Base-by-base conservation (phyloP, 2,797 vertebrate species). In the Eptatretus atami region DNA sequence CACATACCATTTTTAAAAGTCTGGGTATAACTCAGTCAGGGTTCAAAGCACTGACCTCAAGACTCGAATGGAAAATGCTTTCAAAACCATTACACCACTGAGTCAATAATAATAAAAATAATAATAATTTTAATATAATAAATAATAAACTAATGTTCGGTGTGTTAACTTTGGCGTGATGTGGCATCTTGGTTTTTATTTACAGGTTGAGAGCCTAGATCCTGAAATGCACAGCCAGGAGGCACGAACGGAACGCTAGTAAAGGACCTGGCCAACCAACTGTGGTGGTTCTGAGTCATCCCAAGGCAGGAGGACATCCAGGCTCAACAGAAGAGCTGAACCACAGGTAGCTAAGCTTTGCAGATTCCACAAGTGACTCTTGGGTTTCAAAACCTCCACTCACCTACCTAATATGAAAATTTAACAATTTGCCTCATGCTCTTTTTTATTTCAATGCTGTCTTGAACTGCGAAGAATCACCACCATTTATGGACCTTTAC, bases 251-350 rank as follows among this genome's bases (percentile, higher is more conserved):
- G 0, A 69, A 82, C 1, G 73, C n/a, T 79, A 0, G 81, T 98
- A 69, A 93, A 93, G 71, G 78, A 73, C 53, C 79, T 81, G 1
- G 83, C 80, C 4, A 78, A 83, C 2, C 79, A 80, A 69, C 76
- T 98, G 1, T 76, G n/a, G 90, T 67, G 82, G 87, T n/a, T 77
- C 81, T n/a, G 76, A n/a, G 83, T 66, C 86, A 96, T 69, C n/a
- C 86, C 86, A 1, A 80, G 81, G 66, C 83, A 78, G 65, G 79
- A 75, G 52, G 82, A 15, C 15, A 60, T 60, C 55, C 55, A 60
- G 9, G 55, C 55, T 12, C 15, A 60, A 24, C 15, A 24, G 55
- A 60, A 15, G 24, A 60, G 15, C 55, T 60, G 15, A 60, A 60
- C 55, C 15, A 24, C 55, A 60, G 55, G 55, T 60, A 24, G 8